Percentiles rank a stretch among this genome's conserved stretches.
Conservation (phyloP, 2,113 vertebrate genomes). For the Nothocercus julius region DNA sequence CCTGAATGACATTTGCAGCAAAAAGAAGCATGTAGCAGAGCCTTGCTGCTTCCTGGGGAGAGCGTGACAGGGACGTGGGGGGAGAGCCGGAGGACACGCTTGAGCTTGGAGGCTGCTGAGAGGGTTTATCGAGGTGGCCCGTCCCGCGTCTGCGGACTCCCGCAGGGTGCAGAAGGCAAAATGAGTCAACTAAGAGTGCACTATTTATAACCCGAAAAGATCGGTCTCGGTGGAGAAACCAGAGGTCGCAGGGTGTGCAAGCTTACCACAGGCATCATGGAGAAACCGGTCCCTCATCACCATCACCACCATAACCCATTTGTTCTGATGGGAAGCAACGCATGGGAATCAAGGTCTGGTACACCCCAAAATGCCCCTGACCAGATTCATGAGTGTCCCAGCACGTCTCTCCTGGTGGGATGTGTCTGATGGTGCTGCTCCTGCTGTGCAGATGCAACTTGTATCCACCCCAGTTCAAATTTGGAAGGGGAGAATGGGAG, state of each 20-base stretch:
- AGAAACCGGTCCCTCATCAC: background rate
- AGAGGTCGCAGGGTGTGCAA: background rate
- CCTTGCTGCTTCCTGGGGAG: background rate
- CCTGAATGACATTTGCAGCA: background rate
- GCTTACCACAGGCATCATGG: background rate
- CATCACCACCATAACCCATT: background rate
- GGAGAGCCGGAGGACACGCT: background rate
- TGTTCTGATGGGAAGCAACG: background rate
- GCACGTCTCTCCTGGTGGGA: background rate
- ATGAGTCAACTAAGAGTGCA: background rate
- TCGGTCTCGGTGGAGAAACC: background rate
- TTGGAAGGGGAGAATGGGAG: background rate
- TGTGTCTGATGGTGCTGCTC: too few relatives aligned
- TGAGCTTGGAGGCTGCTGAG: background rate
- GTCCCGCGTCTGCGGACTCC: background rate
- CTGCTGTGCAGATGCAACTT: fast-evolving
- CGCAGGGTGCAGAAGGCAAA: background rate
- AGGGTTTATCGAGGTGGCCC: too few relatives aligned
- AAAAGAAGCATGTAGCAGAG: background rate
- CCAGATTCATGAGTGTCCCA: background rate
- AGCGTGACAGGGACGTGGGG: fast-evolving
- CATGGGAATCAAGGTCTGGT: background rate
- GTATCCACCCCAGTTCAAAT: fast-evolving
- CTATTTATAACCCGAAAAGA: background rate
- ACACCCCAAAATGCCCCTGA: background rate